Percentiles rank a stretch among this genome's conserved stretches.
Evolutionary conservation across 2,888 invertebrate genomes (phyloP).

Genomic region (Bhutanitis thaidina): DNA sequence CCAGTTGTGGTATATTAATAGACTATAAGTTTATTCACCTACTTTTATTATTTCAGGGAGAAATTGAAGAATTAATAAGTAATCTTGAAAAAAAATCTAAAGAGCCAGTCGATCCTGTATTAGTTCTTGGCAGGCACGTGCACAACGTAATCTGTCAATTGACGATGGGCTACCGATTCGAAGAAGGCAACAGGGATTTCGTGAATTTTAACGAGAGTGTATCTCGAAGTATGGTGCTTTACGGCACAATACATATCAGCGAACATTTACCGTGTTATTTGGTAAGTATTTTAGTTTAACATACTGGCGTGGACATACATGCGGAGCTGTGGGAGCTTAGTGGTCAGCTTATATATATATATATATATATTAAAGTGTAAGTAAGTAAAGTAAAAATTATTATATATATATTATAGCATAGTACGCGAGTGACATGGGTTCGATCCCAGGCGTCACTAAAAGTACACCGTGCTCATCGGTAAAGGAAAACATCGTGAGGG

Average conservation of each 20-base stretch:
- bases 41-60: conserved; percentile 64
- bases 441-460: too few species aligned
- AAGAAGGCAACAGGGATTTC: conserved; percentile 66
- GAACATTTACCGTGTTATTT: conserved; percentile 87
- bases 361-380: too few species aligned
- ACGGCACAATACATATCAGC: conserved; percentile 85
- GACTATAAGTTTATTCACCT: too few species aligned
- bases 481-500: too few species aligned
- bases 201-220: conserved; percentile 86
- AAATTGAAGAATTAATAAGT: conserved; percentile 84
- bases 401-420: too few species aligned
- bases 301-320: too few species aligned
- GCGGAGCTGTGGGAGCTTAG: too few species aligned
- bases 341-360: too few species aligned
- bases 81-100: conserved; percentile 77
- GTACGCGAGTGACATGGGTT: too few species aligned
- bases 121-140: conserved; percentile 85
- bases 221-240: conserved; percentile 89
- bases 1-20: too few species aligned
- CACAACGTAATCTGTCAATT: conserved; percentile 92
- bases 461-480: too few species aligned
- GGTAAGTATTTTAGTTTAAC: conserved; percentile 22
- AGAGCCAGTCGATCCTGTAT: conserved; percentile 82
- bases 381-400: too few species aligned
- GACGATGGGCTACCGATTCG: conserved; percentile 81